phyloP scores from a whole-genome alignment of 2,113 vertebrate species.

The Erythrocercus mccallii region DNA sequence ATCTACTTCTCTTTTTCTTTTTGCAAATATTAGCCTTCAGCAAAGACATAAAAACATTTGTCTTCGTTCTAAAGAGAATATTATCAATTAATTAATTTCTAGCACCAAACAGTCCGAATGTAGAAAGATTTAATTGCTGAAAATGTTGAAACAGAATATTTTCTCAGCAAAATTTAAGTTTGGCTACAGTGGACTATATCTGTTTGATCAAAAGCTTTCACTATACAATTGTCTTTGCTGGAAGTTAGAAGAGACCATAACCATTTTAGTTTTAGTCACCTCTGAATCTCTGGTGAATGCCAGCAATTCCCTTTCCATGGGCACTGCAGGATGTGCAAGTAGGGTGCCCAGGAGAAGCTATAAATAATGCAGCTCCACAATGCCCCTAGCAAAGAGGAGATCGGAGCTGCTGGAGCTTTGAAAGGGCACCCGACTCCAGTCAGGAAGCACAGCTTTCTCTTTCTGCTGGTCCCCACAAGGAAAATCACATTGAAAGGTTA shows the following conservation, averaged over 20 bases:
- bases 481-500: slow-evolving; percentile 3
- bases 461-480: background rate
- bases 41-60: slow-evolving; percentile 23
- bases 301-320: background rate
- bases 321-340: background rate
- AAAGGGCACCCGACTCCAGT: background rate
- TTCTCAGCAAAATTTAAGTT: background rate
- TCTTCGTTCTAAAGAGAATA: slow-evolving; percentile 3
- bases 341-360: background rate
- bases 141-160: slow-evolving; percentile 12
- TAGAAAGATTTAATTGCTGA: slow-evolving; percentile 7
- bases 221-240: background rate
- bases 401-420: background rate
- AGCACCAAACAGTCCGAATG: background rate
- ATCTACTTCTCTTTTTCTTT: background rate
- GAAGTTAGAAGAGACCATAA: background rate
- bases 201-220: background rate
- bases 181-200: background rate
- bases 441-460: background rate
- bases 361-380: background rate
- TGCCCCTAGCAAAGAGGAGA: background rate
- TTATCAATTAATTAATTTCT: slow-evolving; percentile 35
- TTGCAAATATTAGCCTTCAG: slow-evolving; percentile 42
- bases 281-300: background rate
- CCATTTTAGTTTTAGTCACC: background rate